phyloP scores from a whole-genome alignment of 2,797 vertebrate genomes.

The Okamejei kenojei region DNA sequence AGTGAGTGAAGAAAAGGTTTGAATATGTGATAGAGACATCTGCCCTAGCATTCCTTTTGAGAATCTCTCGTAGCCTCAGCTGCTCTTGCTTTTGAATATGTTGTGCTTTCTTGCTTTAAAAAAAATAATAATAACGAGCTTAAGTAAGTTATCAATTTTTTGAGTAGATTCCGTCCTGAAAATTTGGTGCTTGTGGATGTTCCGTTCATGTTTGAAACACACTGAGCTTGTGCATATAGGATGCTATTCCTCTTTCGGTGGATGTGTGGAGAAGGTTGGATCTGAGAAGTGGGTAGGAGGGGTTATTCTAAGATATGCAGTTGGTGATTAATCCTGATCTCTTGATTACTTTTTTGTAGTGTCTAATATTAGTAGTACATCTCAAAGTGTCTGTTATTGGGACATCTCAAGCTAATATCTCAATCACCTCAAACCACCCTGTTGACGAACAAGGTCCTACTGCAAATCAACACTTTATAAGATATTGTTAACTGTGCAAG shows the following conservation, averaged over 20 bases:
- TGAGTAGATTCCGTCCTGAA: not conserved
- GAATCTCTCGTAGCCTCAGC: no score
- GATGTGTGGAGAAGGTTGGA: no score
- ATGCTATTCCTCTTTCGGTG: no score
- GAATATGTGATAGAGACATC: not conserved
- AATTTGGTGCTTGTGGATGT: not conserved
- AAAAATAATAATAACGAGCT: no score
- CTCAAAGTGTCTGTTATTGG: not conserved
- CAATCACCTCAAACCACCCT: not conserved
- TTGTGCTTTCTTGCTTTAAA: no score
- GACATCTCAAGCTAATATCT: no score
- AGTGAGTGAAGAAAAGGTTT: not conserved
- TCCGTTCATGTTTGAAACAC: not conserved
- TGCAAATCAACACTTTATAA: no score
- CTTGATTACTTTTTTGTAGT: not conserved
- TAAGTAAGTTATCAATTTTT: no score
- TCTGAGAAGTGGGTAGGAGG: not conserved
- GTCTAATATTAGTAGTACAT: not conserved
- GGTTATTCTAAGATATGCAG: not conserved
- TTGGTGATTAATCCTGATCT: no score
- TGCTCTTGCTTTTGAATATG: no score
- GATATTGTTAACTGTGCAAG: not conserved
- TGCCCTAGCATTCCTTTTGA: not conserved
- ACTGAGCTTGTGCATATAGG: not conserved
- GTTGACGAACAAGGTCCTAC: no score